These are phyloP conservation scores for Helobdella robusta DNA, from an alignment of 2,888 invertebrate species.

Conservation along the genomic window DNA sequence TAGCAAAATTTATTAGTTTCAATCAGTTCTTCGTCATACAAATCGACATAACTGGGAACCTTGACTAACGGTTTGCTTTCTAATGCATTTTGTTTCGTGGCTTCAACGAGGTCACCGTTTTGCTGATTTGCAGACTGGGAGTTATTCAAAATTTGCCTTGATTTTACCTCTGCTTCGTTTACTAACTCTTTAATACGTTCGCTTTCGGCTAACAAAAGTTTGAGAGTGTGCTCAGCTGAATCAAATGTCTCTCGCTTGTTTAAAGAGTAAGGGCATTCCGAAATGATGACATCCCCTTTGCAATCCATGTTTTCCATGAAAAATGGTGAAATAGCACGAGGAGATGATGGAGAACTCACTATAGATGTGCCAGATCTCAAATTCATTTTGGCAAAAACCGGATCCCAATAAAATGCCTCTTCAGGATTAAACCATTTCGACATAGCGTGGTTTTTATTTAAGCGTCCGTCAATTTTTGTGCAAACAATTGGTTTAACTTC, in stretches of 20 bases:
- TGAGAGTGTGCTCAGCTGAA: constrained; percentile 26
- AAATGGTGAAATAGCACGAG: constrained; percentile 25
- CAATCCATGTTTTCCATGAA: constrained; percentile 17
- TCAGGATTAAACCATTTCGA: constrained; percentile 33
- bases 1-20: constrained; percentile 31
- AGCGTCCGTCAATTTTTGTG: constrained; percentile 29
- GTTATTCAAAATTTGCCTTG: constrained; percentile 16
- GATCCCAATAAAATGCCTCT: constrained; percentile 36
- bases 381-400: constrained; percentile 31
- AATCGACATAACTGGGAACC: constrained; percentile 31
- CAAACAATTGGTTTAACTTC: constrained; percentile 33
- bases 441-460: neutral
- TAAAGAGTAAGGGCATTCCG: constrained; percentile 17
- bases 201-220: constrained; percentile 24
- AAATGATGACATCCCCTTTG: neutral
- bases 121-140: constrained; percentile 13
- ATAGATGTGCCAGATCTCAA: constrained; percentile 15
- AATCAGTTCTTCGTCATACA: constrained; percentile 34
- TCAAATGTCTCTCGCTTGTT: constrained; percentile 20
- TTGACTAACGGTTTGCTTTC: neutral
- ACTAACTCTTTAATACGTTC: constrained; percentile 28
- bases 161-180: constrained; percentile 26
- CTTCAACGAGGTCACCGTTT: neutral
- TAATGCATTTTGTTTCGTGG: neutral
- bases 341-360: constrained; percentile 25